Evolutionary conservation across 2,113 vertebrate species (phyloP).

Genomic region (Solenodon paradoxus): DNA sequence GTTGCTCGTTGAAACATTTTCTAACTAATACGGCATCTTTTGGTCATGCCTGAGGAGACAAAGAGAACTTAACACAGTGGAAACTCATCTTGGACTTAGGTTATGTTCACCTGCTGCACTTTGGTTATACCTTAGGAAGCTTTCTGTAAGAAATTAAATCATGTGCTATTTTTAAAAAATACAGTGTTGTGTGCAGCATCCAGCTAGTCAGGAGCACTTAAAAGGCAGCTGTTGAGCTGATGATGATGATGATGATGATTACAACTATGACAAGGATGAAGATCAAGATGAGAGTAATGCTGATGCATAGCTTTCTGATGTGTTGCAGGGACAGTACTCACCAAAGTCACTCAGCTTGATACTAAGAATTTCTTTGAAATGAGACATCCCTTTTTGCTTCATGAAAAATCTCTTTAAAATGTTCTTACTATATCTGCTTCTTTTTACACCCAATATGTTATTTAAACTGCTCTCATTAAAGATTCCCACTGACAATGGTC

Average conservation of each 20-base stretch:
- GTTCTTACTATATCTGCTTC: neutral
- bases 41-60: neutral
- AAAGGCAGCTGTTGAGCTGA: neutral
- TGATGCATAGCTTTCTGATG: neutral
- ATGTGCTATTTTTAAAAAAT: neutral
- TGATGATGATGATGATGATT: neutral
- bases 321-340: neutral
- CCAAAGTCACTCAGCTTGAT: neutral
- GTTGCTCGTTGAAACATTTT: neutral
- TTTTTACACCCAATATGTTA: neutral
- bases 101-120: neutral
- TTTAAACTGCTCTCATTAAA: neutral
- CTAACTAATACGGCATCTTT: neutral
- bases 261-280: neutral
- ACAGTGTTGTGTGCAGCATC: neutral
- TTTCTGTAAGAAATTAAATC: neutral
- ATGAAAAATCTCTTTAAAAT: neutral
- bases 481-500: neutral
- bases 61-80: neutral
- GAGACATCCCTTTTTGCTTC: neutral
- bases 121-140: neutral
- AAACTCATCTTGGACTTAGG: neutral
- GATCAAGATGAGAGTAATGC: neutral
- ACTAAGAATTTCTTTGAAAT: neutral
- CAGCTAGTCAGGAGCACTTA: neutral